Percentiles rank a stretch among this genome's conserved stretches.
Conservation (phyloP, 2,113 vertebrate species). For the Polypterus bichir region DNA sequence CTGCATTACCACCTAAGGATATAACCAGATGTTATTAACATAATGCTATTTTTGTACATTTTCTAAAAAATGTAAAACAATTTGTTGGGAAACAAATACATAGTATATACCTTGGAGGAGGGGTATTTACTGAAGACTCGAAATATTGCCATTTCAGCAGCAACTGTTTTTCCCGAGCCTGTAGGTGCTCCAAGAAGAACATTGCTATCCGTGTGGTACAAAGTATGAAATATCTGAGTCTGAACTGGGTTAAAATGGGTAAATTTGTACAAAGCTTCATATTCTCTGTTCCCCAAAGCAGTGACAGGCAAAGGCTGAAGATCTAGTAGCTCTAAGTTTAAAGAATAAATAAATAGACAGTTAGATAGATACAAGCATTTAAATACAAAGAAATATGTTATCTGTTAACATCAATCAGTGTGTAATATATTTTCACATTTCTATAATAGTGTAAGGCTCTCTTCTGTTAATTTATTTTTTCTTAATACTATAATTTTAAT, state of each 20-base stretch:
- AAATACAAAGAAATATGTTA: not conserved
- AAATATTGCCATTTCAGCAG: constrained; percentile 94
- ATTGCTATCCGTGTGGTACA: constrained; percentile 90
- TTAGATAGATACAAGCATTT: not conserved
- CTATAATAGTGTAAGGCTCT: too few relatives aligned
- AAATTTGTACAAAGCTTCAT: constrained; percentile 84
- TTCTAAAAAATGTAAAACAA: not conserved
- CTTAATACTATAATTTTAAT: too few relatives aligned
- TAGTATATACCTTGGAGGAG: constrained; percentile 64
- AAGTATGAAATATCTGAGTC: constrained; percentile 94
- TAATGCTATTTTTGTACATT: too few relatives aligned
- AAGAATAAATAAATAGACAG: constrained; percentile 14
- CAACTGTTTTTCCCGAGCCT: constrained; percentile 93
- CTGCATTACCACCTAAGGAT: too few relatives aligned
- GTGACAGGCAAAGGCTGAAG: constrained; percentile 82
- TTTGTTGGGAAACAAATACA: not conserved
- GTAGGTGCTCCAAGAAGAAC: constrained; percentile 93
- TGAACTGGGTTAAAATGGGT: constrained; percentile 96
- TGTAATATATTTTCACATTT: too few relatives aligned
- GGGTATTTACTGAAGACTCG: constrained; percentile 89
- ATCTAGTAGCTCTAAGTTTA: constrained; percentile 76
- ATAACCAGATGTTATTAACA: too few relatives aligned
- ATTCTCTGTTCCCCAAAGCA: constrained; percentile 67
- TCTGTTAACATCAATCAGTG: too few relatives aligned
- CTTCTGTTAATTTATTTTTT: too few relatives aligned